Base-by-base conservation (phyloP, 30 jellyfish, hydroid and myxozoan species). In the Nemopilema nomurai region DNA sequence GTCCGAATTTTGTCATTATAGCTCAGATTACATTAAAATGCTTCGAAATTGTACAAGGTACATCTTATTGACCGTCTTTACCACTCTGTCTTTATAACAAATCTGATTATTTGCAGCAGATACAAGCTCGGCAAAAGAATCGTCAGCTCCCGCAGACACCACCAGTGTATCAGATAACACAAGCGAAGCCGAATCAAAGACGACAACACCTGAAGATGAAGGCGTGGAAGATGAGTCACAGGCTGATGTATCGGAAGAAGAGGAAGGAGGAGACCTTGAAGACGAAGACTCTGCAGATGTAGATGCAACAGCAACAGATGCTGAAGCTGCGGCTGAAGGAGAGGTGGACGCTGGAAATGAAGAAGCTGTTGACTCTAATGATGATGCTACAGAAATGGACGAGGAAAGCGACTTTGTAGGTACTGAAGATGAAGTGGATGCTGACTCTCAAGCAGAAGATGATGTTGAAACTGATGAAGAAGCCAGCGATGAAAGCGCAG, bases 401-500 rank as follows among this genome's bases (percentile, higher is more conserved):
- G 74, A 8, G 17, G 74, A 64, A 4, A 26, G 32, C 51, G 31
- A 67, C 33, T 20, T 21, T 31, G 19, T 32, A 23, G 82, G 27
- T 4, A 70, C 27, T 24, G 82, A 30, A 3, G 21, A 9, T 23
- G 82, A 23, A 19, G 70, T 9, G 18, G 82, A 23, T 71, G 62
- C 25, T 28, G 63, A 32, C 41, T 20, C 66, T 28, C 70, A 71
- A 8, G 82, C 7, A 8, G 82, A 28, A 20, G 81, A 30, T 67
- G 81, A 57, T 66, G 90, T 22, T 80, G 82, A 68, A 1, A 82
- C 33, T 8, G 90, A 67, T 6, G 82, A 80, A 9, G 53, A 24
- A 53, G 31, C 66, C 41, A 76, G 52, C 16, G 80, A 20, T 52
- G 92, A 23, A 1, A 72, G 17, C 28, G 66, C 30, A 19, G 51